Conservation (phyloP, 2,888 invertebrate genomes). For the Caenorhabditis zanzibari region DNA sequence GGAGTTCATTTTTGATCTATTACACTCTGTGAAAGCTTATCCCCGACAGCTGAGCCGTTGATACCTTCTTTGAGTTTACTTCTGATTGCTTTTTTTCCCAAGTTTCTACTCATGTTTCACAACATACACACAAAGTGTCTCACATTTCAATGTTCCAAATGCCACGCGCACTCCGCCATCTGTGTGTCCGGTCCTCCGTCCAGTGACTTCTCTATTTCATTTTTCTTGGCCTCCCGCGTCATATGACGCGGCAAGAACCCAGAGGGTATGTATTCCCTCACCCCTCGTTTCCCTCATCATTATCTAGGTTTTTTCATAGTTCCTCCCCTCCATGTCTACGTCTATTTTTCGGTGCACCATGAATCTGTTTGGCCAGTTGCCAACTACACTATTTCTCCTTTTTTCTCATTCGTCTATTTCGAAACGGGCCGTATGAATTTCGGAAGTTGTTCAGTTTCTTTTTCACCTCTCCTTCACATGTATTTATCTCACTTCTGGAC, state of each 20-base stretch:
- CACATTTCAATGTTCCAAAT: constrained; percentile 38
- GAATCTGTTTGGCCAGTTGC: constrained; percentile 41
- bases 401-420: constrained; percentile 26
- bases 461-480: background rate
- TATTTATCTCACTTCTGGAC: background rate
- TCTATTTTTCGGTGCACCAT: constrained; percentile 25
- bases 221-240: constrained; percentile 51
- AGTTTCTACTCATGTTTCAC: constrained; percentile 33
- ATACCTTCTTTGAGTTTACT: constrained; percentile 15
- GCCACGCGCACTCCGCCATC: constrained; percentile 37
- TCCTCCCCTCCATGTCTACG: constrained; percentile 21
- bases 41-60: constrained; percentile 6
- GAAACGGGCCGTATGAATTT: constrained; percentile 2
- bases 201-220: constrained; percentile 20
- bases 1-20: constrained; percentile 1
- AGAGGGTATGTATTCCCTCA: constrained; percentile 38
- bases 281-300: constrained; percentile 31
- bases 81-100: constrained; percentile 14
- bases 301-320: constrained; percentile 6
- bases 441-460: background rate
- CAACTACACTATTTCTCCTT: background rate
- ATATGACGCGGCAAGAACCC: constrained; percentile 45
- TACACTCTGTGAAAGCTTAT: background rate
- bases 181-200: constrained; percentile 42
- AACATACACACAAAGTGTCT: constrained; percentile 16